These are phyloP conservation scores for Araneus ventricosus DNA, from an alignment of 1,140 invertebrate species.

Conservation along the genomic window DNA sequence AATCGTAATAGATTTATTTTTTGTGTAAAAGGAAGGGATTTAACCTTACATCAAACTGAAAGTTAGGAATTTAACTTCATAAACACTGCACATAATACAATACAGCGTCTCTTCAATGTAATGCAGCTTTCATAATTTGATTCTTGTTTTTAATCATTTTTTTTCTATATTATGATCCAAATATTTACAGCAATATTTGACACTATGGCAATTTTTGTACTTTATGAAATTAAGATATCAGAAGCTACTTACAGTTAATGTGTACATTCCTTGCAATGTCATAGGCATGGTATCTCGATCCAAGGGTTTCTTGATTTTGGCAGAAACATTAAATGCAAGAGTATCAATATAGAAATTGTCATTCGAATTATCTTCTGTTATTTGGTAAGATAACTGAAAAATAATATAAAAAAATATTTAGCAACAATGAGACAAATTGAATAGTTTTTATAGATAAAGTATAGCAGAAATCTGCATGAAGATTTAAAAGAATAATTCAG, in stretches of 20 bases:
- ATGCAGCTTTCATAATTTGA: too few species aligned
- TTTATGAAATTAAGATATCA: too few species aligned
- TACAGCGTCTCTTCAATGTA: too few species aligned
- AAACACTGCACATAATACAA: too few species aligned
- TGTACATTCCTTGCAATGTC: constrained; percentile 78
- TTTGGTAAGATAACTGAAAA: constrained; percentile 77
- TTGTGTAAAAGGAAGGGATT: too few species aligned
- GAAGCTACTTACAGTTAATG: constrained; percentile 74
- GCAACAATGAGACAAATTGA: neutral
- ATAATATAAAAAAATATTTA: neutral
- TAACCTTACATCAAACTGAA: too few species aligned
- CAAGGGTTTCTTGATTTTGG: constrained; percentile 77
- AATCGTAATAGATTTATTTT: too few species aligned
- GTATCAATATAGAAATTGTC: constrained; percentile 78
- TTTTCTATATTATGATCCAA: too few species aligned
- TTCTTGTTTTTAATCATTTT: too few species aligned
- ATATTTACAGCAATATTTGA: too few species aligned
- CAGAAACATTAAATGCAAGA: constrained; percentile 75
- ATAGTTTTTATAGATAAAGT: neutral
- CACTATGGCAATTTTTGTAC: too few species aligned
- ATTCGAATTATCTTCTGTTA: constrained; percentile 78
- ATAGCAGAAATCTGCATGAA: neutral
- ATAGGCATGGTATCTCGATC: constrained; percentile 77
- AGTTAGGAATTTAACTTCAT: too few species aligned
- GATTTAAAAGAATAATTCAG: neutral